Conservation (phyloP, 2,797 vertebrate genomes). For the Ptychadena robeensis region DNA sequence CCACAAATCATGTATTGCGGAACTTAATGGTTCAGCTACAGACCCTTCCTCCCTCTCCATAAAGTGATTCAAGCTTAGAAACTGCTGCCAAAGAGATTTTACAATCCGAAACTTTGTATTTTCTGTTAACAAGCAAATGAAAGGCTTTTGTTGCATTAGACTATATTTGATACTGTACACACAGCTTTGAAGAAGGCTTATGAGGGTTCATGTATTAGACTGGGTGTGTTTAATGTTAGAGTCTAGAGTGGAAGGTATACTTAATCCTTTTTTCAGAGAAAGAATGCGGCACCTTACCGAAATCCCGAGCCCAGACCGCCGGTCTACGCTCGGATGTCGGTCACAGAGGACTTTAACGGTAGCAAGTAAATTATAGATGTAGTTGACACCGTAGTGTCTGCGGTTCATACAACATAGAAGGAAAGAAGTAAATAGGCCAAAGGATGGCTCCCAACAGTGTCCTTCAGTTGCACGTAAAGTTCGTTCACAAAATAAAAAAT, state of each 20-base stretch:
- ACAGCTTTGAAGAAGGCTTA: not conserved
- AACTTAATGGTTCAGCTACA: constrained; percentile 8
- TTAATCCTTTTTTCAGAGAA: not conserved
- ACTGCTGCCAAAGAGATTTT: constrained; percentile 4
- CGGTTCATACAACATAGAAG: too few species aligned
- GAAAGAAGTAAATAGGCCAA: too few species aligned
- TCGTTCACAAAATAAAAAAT: too few species aligned
- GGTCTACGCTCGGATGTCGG: too few species aligned
- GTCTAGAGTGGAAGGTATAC: not conserved
- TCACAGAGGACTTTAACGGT: too few species aligned
- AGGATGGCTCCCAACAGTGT: too few species aligned
- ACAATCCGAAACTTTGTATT: not conserved
- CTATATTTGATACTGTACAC: not conserved
- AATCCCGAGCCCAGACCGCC: too few species aligned
- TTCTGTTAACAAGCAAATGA: not conserved
- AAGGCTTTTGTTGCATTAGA: not conserved
- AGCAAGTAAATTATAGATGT: too few species aligned
- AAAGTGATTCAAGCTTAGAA: not conserved
- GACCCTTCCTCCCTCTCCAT: not conserved
- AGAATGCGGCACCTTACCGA: too few species aligned
- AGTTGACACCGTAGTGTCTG: too few species aligned
- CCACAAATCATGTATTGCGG: constrained; percentile 6
- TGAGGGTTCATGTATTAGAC: not conserved
- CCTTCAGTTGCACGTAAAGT: too few species aligned
- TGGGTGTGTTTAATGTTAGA: not conserved